Conservation (phyloP, 2,797 vertebrate genomes). For the Acanthurus lineatus region DNA sequence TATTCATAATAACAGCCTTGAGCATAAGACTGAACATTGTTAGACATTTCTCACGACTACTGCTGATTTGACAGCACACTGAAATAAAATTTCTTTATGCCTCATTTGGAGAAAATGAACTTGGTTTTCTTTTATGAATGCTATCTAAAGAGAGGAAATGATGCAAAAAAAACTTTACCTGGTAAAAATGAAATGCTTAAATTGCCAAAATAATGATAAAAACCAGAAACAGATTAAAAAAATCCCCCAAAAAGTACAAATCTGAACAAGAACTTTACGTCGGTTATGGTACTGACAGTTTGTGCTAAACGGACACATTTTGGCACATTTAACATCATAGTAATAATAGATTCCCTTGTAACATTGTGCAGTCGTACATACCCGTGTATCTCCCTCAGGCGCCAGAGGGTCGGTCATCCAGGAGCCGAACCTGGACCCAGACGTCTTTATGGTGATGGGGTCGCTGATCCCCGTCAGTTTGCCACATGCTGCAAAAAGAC, state of each 20-base stretch:
- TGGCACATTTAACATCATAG: neutral
- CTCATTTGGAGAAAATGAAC: neutral
- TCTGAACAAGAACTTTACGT: neutral
- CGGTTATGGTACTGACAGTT: neutral
- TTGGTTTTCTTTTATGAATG: too few relatives aligned
- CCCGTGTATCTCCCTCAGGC: conserved; percentile 95
- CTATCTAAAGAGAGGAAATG: too few relatives aligned
- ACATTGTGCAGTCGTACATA: conserved; percentile 77
- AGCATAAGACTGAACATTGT: neutral
- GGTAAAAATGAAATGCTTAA: neutral
- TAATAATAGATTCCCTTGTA: neutral
- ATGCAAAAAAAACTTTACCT: neutral
- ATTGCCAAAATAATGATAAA: neutral
- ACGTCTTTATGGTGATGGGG: conserved; percentile 96
- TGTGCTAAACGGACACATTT: neutral
- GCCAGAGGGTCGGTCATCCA: conserved; percentile 99
- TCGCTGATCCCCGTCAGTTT: conserved; percentile 98
- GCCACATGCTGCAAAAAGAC: conserved; percentile 92
- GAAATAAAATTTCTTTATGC: neutral
- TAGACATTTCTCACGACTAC: neutral
- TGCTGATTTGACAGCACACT: neutral
- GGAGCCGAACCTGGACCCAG: conserved; percentile 96
- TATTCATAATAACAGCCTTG: neutral
- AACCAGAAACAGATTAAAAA: neutral
- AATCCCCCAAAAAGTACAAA: neutral